A percentile compares a stretch with the other conserved stretches of the same genome.
Conservation (phyloP, 2,113 vertebrate genomes). For the Psilopogon haemacephalus region DNA sequence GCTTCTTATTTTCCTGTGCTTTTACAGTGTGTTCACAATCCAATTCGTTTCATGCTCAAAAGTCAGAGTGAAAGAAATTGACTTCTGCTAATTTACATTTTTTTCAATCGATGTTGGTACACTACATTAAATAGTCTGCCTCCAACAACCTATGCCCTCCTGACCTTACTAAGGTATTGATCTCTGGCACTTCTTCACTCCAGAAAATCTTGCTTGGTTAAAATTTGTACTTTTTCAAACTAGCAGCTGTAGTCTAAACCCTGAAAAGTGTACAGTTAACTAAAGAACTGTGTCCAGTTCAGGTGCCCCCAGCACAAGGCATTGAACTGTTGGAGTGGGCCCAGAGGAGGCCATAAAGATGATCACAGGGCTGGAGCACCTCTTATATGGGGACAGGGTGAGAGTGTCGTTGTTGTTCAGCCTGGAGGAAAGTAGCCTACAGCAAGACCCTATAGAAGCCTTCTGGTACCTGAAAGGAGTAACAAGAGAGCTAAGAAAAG, state of each 20-base stretch:
- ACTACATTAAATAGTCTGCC: constrained; percentile 12
- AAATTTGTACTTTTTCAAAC: background rate
- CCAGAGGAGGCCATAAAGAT: too few relatives aligned
- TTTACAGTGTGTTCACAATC: background rate
- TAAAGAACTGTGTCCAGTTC: too few relatives aligned
- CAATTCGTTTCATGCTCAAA: constrained; percentile 10
- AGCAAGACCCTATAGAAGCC: too few relatives aligned
- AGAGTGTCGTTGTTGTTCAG: too few relatives aligned
- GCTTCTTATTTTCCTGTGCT: background rate
- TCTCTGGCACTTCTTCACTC: background rate
- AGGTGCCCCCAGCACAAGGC: too few relatives aligned
- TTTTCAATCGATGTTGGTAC: constrained; percentile 26
- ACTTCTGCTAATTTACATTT: constrained; percentile 28
- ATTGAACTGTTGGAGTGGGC: too few relatives aligned
- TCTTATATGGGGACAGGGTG: too few relatives aligned
- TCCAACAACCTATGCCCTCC: background rate
- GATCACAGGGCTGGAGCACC: too few relatives aligned
- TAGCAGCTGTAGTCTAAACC: background rate
- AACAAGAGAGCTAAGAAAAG: too few relatives aligned
- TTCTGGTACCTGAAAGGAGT: too few relatives aligned
- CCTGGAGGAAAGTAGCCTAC: too few relatives aligned
- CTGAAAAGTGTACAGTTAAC: background rate
- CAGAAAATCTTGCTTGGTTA: background rate
- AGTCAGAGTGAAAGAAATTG: background rate
- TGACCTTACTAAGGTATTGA: background rate